These are phyloP conservation scores for Lycocerus yunnanus DNA, from an alignment of 2,888 invertebrate genomes.

Conservation along the genomic window DNA sequence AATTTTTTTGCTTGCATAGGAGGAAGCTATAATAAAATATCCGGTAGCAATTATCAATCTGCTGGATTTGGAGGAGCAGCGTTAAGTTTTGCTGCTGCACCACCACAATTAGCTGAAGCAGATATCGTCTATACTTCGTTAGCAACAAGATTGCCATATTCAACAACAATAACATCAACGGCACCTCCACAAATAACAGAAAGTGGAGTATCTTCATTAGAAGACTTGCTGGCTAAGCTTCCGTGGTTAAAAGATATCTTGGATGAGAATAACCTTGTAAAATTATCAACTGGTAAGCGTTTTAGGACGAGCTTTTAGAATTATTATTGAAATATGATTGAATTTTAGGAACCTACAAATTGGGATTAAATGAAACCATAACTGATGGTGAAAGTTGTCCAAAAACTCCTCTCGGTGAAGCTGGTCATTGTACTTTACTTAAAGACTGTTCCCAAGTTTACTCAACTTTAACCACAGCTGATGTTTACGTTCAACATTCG, in stretches of 20 bases:
- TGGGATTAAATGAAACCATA: slow-evolving; percentile 19
- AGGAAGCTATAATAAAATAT: neutral
- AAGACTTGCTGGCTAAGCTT: neutral
- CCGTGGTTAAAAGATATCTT: slow-evolving; percentile 12
- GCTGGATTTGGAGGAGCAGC: neutral
- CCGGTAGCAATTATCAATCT: neutral
- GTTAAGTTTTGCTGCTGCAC: neutral
- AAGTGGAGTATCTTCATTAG: neutral
- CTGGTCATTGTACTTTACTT: slow-evolving; percentile 19
- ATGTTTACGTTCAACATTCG: slow-evolving; percentile 13
- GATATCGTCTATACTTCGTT: fast-evolving
- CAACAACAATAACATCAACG: neutral
- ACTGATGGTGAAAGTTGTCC: slow-evolving; percentile 13
- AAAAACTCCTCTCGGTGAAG: slow-evolving; percentile 13
- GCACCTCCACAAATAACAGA: neutral
- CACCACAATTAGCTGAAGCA: neutral
- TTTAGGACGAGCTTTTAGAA: neutral
- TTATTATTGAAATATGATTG: neutral
- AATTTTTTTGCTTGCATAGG: neutral
- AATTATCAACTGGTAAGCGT: slow-evolving; percentile 12
- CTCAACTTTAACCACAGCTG: neutral
- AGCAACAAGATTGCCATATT: neutral
- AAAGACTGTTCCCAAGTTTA: slow-evolving; percentile 10
- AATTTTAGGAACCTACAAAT: slow-evolving; percentile 4
- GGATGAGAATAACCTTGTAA: slow-evolving; percentile 5